Conservation (phyloP, 2,113 vertebrate species). For the Cyphomyrus discorhynchus region DNA sequence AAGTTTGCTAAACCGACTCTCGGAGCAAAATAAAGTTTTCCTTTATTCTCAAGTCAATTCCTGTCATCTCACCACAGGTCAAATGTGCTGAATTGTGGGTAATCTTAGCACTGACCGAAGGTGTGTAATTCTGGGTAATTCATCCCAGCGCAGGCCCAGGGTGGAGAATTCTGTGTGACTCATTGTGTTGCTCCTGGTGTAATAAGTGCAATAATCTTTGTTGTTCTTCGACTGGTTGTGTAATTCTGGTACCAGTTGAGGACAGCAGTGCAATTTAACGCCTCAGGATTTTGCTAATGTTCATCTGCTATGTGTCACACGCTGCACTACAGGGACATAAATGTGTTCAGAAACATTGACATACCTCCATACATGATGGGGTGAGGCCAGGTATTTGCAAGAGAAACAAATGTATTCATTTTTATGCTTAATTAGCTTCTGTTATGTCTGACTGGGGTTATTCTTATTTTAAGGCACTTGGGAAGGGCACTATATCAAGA, state of each 20-base stretch:
- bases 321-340: not conserved
- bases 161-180: not conserved
- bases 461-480: not conserved
- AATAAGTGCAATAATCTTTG: not conserved
- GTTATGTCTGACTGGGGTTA: not conserved
- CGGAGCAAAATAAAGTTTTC: not conserved
- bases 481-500: not conserved
- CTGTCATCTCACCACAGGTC: not conserved
- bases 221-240: not conserved
- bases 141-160: not conserved
- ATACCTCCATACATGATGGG: not conserved
- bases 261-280: not conserved
- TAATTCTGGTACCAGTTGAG: not conserved
- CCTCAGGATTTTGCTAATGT: not conserved
- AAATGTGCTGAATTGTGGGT: not conserved
- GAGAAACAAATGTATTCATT: not conserved
- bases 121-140: not conserved
- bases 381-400: not conserved
- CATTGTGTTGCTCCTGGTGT: not conserved
- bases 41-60: not conserved
- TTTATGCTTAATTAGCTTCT: not conserved
- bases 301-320: not conserved
- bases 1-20: not conserved
- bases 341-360: not conserved
- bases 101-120: not conserved